phyloP scores from a whole-genome alignment of 2,797 vertebrate genomes.

The Tadarida brasiliensis region DNA sequence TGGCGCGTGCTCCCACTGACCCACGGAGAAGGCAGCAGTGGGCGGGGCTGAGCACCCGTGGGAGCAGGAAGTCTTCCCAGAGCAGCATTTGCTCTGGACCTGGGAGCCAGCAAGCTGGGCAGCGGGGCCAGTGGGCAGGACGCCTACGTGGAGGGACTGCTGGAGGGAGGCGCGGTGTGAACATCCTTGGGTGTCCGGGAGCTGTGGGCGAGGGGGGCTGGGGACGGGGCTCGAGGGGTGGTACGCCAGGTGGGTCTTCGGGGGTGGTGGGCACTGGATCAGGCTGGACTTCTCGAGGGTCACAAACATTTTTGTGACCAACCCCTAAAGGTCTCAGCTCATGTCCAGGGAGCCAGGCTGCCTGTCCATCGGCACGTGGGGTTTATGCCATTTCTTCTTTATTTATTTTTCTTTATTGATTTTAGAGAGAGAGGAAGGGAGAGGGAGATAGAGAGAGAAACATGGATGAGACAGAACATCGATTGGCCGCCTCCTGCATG shows the following conservation, averaged over 20 bases:
- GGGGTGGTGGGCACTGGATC: not conserved
- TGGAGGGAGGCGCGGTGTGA: accelerated
- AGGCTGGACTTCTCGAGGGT: not conserved
- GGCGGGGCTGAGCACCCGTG: not conserved
- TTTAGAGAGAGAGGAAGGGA: too few species aligned
- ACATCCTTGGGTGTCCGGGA: not conserved
- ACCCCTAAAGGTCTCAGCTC: too few species aligned
- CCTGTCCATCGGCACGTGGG: too few species aligned
- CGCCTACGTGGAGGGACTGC: not conserved
- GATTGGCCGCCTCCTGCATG: too few species aligned
- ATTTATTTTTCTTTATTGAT: too few species aligned
- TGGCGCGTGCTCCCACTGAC: too few species aligned
- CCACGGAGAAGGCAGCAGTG: accelerated
- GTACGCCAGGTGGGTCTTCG: not conserved
- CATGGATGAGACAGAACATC: too few species aligned
- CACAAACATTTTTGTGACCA: too few species aligned
- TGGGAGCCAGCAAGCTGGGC: not conserved
- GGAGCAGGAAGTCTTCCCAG: not conserved
- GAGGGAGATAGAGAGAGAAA: too few species aligned
- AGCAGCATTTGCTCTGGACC: too few species aligned
- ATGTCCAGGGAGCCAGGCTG: too few species aligned
- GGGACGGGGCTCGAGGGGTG: not conserved
- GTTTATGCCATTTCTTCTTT: too few species aligned
- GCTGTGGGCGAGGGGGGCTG: not conserved
- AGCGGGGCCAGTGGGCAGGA: accelerated